Percentiles rank a stretch among this genome's conserved stretches.
Evolutionary conservation across 1,140 invertebrate species (phyloP).

Genomic region (Trichonephila inaurata): DNA sequence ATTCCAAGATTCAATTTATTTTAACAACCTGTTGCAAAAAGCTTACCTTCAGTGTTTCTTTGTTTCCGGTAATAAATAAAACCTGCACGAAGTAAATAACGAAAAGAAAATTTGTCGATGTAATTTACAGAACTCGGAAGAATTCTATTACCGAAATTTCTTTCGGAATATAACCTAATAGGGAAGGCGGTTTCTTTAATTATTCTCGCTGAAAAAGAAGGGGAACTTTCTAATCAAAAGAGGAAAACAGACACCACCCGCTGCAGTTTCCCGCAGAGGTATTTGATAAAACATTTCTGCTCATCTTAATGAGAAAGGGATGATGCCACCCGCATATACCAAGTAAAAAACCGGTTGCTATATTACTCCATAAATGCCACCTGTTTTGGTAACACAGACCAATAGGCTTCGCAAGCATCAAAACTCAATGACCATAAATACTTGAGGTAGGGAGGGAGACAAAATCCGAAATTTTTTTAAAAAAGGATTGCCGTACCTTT

Average conservation of each 20-base stretch:
- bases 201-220: not conserved
- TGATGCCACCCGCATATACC: constrained; percentile 14
- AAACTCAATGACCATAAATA: constrained; percentile 36
- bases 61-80: too few relatives aligned
- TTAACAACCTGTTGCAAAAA: too few relatives aligned
- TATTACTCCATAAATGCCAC: constrained; percentile 31
- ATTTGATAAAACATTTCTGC: constrained; percentile 42
- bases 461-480: constrained; percentile 1
- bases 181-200: constrained; percentile 22
- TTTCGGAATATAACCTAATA: not conserved
- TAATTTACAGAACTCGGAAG: not conserved
- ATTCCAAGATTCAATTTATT: too few relatives aligned
- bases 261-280: constrained; percentile 41
- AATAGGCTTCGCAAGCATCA: not conserved
- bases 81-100: not conserved
- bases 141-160: not conserved
- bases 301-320: constrained; percentile 32
- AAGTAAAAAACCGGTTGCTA: constrained; percentile 43
- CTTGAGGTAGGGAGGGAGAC: not conserved
- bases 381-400: constrained; percentile 25
- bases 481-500: not conserved
- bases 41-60: too few relatives aligned
- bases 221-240: constrained; percentile 12
- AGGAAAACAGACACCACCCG: constrained; percentile 7
- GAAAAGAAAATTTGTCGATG: not conserved